These are phyloP conservation scores for Musca vetustissima DNA, from an alignment of 1,140 invertebrate species.

Conservation along the genomic window DNA sequence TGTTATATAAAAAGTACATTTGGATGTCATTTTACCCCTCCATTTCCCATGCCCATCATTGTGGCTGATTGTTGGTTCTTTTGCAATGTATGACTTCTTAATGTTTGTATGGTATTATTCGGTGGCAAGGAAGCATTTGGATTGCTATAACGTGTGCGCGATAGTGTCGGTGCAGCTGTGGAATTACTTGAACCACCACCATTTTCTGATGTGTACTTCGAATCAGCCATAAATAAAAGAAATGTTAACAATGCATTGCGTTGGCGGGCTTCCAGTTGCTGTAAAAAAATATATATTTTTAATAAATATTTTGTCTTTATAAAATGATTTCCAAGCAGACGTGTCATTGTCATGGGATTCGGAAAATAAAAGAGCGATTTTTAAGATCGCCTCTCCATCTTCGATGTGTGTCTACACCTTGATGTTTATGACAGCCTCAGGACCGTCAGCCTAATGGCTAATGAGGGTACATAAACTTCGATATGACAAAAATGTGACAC, in stretches of 20 bases:
- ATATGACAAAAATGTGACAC: too few relatives aligned
- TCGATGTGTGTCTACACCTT: too few relatives aligned
- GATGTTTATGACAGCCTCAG: too few relatives aligned
- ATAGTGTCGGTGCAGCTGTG: background rate
- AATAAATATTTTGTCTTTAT: too few relatives aligned
- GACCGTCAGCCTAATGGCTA: too few relatives aligned
- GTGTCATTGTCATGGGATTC: too few relatives aligned
- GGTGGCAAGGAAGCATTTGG: constrained; percentile 10
- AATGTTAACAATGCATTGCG: constrained; percentile 33
- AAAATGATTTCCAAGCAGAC: too few relatives aligned
- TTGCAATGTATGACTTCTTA: constrained; percentile 1
- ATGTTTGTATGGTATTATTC: constrained; percentile 2
- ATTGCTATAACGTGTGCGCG: background rate
- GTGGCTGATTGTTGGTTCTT: background rate
- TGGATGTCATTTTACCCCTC: background rate
- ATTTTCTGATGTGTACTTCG: constrained; percentile 27
- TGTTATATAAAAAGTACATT: too few relatives aligned
- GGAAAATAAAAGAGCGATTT: too few relatives aligned
- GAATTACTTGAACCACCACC: background rate
- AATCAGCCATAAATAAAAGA: constrained; percentile 33
- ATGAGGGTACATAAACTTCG: too few relatives aligned
- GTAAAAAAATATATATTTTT: background rate
- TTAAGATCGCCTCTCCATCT: too few relatives aligned
- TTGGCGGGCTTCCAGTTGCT: constrained; percentile 28
- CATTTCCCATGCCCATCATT: too few relatives aligned